A percentile compares a stretch with the other conserved stretches of the same genome.
phyloP scores from a whole-genome alignment of 2,888 invertebrate species.

The Lepidochitona cinerea region DNA sequence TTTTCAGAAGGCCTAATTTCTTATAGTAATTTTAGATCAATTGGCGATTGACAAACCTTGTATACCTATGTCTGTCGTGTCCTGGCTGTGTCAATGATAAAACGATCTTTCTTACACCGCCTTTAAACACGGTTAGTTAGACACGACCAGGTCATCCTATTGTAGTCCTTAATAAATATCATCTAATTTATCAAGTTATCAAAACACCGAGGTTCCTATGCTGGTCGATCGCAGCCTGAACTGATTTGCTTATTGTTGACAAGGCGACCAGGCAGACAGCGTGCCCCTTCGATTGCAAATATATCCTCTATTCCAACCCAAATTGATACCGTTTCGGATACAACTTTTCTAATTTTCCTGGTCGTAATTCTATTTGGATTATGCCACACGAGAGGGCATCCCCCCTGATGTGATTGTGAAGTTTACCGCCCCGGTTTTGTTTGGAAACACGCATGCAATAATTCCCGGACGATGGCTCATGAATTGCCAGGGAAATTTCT shows the following conservation, averaged over 20 bases:
- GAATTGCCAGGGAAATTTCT: neutral
- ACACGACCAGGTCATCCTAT: neutral
- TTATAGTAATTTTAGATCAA: too few relatives aligned
- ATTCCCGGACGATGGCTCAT: neutral
- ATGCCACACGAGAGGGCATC: neutral
- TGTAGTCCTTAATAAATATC: constrained; percentile 1
- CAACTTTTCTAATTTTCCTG: constrained; percentile 6
- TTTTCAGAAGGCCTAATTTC: too few relatives aligned
- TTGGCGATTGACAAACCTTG: too few relatives aligned
- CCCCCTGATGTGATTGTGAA: neutral
- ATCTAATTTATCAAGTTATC: constrained; percentile 8
- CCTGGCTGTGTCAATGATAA: too few relatives aligned
- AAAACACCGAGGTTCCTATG: neutral
- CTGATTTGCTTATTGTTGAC: neutral
- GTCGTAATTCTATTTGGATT: constrained; percentile 4
- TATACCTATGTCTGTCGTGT: too few relatives aligned
- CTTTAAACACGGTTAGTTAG: neutral
- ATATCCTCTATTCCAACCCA: neutral
- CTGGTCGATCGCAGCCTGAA: neutral
- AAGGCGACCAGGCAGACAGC: neutral
- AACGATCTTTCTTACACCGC: too few relatives aligned
- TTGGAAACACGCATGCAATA: constrained; percentile 5
- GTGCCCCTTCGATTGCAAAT: neutral
- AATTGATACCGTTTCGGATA: neutral
- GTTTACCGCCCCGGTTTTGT: neutral